Percentiles rank a stretch among this genome's conserved stretches.
Conservation (phyloP, 2,113 vertebrate species). For the Cervus canadensis region DNA sequence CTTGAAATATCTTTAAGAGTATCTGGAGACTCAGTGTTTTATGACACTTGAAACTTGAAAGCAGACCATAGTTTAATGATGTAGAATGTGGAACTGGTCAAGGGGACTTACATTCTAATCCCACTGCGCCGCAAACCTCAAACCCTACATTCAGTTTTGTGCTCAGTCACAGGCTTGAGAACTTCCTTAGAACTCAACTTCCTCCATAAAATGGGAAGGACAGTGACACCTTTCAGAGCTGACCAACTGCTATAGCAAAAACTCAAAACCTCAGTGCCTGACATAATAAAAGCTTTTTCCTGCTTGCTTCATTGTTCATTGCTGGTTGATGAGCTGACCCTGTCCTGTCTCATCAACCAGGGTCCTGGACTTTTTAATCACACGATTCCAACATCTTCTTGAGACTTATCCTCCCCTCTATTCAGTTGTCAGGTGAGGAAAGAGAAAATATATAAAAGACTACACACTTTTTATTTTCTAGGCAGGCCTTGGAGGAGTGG, state of each 20-base stretch:
- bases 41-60: not conserved
- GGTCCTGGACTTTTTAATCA: not conserved
- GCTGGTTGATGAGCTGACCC: not conserved
- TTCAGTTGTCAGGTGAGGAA: not conserved
- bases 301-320: not conserved
- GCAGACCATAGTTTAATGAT: not conserved
- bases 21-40: not conserved
- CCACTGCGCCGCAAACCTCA: not conserved
- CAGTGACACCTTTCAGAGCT: not conserved
- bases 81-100: not conserved
- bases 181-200: not conserved
- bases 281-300: not conserved
- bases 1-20: not conserved
- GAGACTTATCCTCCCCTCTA: not conserved
- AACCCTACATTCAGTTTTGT: not conserved
- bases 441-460: not conserved
- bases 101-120: not conserved
- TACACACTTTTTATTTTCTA: not conserved
- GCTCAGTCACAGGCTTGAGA: not conserved
- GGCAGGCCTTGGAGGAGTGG: not conserved
- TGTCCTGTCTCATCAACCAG: not conserved
- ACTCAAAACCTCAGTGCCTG: not conserved
- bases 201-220: not conserved
- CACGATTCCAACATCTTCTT: not conserved
- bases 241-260: not conserved